Evolutionary conservation across 2,888 invertebrate genomes (phyloP), one percentile per base, ranked within the genome.

Genomic region (Cephus spinipes): DNA sequence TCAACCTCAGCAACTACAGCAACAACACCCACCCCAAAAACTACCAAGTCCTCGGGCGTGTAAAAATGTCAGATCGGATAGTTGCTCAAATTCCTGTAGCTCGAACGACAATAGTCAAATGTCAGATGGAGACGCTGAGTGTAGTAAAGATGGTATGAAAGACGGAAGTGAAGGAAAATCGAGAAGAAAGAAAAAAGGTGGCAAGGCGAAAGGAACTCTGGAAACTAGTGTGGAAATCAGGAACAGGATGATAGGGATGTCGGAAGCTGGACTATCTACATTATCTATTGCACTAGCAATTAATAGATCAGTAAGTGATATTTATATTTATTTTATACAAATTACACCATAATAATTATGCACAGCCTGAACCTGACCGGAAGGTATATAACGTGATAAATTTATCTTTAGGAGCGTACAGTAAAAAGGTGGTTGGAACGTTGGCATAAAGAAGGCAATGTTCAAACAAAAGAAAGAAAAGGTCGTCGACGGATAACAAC

Each of bases 181-280:
- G 0, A 83, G 80, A 68, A 86, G 77, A 73, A 90, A 87, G 77
- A 91, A 91, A 69, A 91, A 90, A 77, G 91, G 91, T n/a, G 91
- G 91, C 4, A 91, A 91, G 81, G 87, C 89, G 0, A 91, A 91
- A 78, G 91, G 91, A 74, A 91, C 91, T 3, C 81, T 91, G 35
- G 91, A 91, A 81, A 91, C 91, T 0, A 91, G 91, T 55, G 89
- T 91, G 30, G 91, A 91, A 81, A 89, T 91, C 77, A 86, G 91
- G 71, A 91, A 91, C 83, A 88, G 91, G 32, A 91, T 91, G 91
- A 91, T 91, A 36, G 91, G 91, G 74, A 91, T 91, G 91, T 88
- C 91, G 1, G 90, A 91, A 76, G 91, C 91, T 4, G 91, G 91
- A 76, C 79, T 91, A 69, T 91, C 91, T 35, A 91, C 91, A 2